Conservation (phyloP, 2,888 invertebrate genomes). For the Nematopogon swammerdamellus region DNA sequence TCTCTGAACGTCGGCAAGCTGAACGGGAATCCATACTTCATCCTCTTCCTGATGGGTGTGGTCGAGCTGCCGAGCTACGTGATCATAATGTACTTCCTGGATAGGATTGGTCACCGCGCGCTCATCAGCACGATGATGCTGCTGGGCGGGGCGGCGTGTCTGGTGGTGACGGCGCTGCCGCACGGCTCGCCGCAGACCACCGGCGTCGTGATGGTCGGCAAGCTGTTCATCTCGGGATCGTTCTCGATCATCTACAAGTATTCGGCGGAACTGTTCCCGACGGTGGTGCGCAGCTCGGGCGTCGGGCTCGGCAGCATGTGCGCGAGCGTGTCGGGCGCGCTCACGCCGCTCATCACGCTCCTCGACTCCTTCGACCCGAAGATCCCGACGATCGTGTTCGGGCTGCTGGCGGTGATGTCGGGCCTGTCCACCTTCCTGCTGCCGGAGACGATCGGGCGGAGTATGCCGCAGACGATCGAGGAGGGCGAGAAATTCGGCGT, state of each 20-base stretch:
- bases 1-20: constrained; percentile 77
- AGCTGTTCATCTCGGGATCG: constrained; percentile 79
- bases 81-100: constrained; percentile 70
- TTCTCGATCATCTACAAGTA: constrained; percentile 86
- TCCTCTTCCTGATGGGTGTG: constrained; percentile 72
- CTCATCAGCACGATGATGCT: constrained; percentile 77
- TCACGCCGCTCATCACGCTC: constrained; percentile 74
- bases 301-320: constrained; percentile 83
- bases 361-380: constrained; percentile 76
- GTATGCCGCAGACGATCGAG: constrained; percentile 77
- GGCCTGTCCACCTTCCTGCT: constrained; percentile 71
- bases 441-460: constrained; percentile 78
- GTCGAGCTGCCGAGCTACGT: constrained; percentile 81
- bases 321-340: constrained; percentile 76
- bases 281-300: constrained; percentile 80
- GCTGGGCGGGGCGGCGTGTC: constrained; percentile 73
- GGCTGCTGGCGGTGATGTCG: constrained; percentile 67
- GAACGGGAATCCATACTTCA: constrained; percentile 76
- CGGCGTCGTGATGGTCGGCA: constrained; percentile 72
- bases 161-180: constrained; percentile 68
- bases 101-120: constrained; percentile 71
- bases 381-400: constrained; percentile 75
- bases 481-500: constrained; percentile 83
- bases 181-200: constrained; percentile 60
- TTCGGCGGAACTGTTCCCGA: constrained; percentile 83